Evolutionary conservation across 1,140 invertebrate genomes (phyloP).

Genomic region (Drosophila biarmipes): DNA sequence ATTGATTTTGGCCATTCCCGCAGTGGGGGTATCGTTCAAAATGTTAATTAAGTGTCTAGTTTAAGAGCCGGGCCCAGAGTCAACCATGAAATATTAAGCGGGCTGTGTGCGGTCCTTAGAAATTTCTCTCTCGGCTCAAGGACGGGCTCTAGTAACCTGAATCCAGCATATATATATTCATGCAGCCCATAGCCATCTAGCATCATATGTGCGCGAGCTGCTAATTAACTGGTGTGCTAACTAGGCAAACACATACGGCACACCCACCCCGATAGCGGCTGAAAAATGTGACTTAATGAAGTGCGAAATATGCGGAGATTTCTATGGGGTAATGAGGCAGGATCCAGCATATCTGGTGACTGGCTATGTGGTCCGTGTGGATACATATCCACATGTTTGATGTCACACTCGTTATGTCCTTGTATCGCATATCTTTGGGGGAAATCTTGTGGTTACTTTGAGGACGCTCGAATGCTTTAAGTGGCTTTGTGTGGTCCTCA

Average conservation of each 20-base stretch:
- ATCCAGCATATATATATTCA: slow-evolving; percentile 13
- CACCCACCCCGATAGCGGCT: slow-evolving; percentile 35
- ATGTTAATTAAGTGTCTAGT: slow-evolving; percentile 79
- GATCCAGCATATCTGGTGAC: slow-evolving; percentile 48
- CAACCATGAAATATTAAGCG: slow-evolving; percentile 57
- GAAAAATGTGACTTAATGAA: slow-evolving; percentile 78
- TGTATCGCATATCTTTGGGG: background rate
- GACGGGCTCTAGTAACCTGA: slow-evolving; percentile 71
- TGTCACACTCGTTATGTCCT: slow-evolving; percentile 21
- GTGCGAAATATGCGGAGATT: slow-evolving; percentile 72
- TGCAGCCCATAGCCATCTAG: slow-evolving; percentile 8
- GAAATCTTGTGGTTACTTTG: slow-evolving; percentile 26
- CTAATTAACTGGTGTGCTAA: slow-evolving; percentile 72
- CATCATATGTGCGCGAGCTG: slow-evolving; percentile 41
- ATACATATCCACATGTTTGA: slow-evolving; percentile 11
- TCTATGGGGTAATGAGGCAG: slow-evolving; percentile 71
- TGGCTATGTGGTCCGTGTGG: slow-evolving; percentile 11
- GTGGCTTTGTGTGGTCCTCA: too few species aligned
- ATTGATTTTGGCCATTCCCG: slow-evolving; percentile 61
- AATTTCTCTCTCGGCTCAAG: slow-evolving; percentile 56
- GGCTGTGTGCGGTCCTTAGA: slow-evolving; percentile 47
- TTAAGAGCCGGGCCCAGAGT: slow-evolving; percentile 48
- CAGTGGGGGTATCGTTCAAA: slow-evolving; percentile 40
- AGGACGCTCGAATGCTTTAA: slow-evolving; percentile 5
- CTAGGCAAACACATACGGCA: slow-evolving; percentile 53